These are phyloP conservation scores for Pygoscelis adeliae DNA, from an alignment of 2,113 vertebrate species.

Conservation along the genomic window DNA sequence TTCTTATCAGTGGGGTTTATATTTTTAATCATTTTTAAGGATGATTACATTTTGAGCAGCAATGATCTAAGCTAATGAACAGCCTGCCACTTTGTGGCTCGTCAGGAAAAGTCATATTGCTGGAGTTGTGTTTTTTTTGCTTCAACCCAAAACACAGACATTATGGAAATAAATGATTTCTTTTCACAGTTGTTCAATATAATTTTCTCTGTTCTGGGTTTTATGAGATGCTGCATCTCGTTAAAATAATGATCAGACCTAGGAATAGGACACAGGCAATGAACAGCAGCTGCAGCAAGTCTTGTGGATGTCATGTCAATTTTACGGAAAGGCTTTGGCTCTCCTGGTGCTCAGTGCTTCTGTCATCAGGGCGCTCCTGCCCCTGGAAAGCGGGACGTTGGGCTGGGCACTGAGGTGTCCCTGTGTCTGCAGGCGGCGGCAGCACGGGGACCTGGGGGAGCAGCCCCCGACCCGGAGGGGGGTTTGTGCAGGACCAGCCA, in stretches of 20 bases:
- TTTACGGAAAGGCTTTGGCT: background rate
- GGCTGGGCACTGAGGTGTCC: background rate
- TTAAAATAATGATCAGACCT: background rate
- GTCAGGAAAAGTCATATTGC: background rate
- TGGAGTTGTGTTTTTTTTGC: background rate
- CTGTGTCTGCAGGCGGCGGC: background rate
- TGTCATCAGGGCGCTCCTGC: too few species aligned
- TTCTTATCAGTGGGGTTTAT: background rate
- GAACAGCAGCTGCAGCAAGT: background rate
- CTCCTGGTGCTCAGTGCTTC: fast-evolving
- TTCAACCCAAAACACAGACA: background rate
- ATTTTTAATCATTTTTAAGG: background rate
- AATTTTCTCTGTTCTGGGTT: background rate
- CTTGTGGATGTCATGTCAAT: fast-evolving
- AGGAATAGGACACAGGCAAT: background rate
- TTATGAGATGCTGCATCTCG: background rate
- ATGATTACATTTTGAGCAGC: background rate
- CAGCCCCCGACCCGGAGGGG: fast-evolving
- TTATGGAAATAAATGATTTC: background rate
- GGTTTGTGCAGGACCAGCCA: background rate
- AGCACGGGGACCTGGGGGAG: fast-evolving
- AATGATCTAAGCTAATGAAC: background rate
- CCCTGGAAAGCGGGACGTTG: fast-evolving
- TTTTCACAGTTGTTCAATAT: constrained; percentile 14
- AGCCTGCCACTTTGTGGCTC: background rate